Conservation (phyloP, 2,888 invertebrate species). For the Steromphala cineraria region DNA sequence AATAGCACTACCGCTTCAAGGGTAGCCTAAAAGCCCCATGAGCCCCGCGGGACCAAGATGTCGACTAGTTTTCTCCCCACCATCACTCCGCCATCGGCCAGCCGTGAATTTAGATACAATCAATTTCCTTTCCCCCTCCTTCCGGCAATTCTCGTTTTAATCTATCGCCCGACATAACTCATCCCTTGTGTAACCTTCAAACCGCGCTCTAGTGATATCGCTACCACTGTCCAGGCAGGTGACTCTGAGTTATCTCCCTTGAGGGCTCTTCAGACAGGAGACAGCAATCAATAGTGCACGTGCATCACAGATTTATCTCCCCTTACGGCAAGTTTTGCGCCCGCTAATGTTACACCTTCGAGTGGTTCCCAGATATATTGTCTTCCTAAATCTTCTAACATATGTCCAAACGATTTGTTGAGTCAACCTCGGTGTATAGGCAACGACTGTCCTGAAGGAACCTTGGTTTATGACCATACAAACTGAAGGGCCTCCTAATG, state of each 20-base stretch:
- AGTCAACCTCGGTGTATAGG: neutral
- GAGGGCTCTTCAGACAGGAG: neutral
- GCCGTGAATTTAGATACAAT: conserved; percentile 8
- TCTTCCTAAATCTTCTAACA: neutral
- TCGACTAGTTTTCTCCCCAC: neutral
- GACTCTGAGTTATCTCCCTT: conserved; percentile 5
- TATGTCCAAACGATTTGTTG: neutral
- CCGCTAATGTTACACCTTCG: too few relatives aligned
- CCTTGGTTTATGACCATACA: neutral
- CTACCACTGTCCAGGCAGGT: neutral
- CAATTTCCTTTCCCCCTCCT: conserved; percentile 1
- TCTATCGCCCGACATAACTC: neutral
- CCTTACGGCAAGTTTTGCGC: neutral
- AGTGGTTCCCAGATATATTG: too few relatives aligned
- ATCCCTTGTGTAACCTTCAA: neutral
- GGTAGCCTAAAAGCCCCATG: too few relatives aligned
- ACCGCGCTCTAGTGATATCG: neutral
- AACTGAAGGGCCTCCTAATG: neutral
- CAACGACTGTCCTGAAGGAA: neutral
- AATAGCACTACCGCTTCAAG: too few relatives aligned
- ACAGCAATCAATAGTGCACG: neutral
- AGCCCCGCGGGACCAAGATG: neutral
- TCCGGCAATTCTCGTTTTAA: neutral
- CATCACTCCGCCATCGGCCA: neutral
- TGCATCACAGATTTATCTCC: neutral